Base-by-base conservation (phyloP, 2,113 vertebrate genomes). In the Andinoacara biseriatus region DNA sequence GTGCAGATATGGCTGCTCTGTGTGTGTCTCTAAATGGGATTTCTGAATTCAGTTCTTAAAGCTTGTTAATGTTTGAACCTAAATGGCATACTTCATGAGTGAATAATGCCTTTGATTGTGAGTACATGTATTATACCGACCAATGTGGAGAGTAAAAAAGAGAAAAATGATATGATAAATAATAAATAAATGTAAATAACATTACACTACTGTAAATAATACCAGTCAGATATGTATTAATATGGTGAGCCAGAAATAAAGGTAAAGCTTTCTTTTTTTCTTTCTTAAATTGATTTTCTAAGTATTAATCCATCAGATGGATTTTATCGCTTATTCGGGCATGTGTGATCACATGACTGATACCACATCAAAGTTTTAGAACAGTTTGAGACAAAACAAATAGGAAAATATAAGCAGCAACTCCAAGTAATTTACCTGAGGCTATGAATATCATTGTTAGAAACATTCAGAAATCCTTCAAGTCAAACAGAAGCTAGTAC, bases 211-310 rank as follows among this genome's bases (percentile, higher is more conserved):
- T 40, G 38, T 40, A 46, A 46, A 15, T 46, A 15, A 49, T 17
- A 17, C 46, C 14, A 17, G 15, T 49, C 46, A 4, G 15, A 49
- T 49, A 17, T 49, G 14, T 15, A 17, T 46, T 46, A 40, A 11
- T 40, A 40, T 40, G 38, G 38, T 40, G 38, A 43, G 11, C 40
- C 11, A 43, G 40, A 43, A 43, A 43, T 43, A 11, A 13, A 4
- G 11, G 40, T 13, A 40, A 11, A 40, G 11, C 4, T 2, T 46
- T 46, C 14, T 15, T 46, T 46, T 14, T 38, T 46, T 40, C 40
- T 40, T 40, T 43, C 40, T 43, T 40, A 67, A 85, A 87, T 33
- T 22, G 65, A 56, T 85, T 82, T 18, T 87, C 85, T 85, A 52
- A 85, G 57, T 69, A 79, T 76, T 74, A 69, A 22, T 78, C 65